Percentiles rank a stretch among this genome's conserved stretches.
These are phyloP conservation scores for Nyctibius bracteatus DNA, from an alignment of 2,113 vertebrate genomes.

Conservation along the genomic window DNA sequence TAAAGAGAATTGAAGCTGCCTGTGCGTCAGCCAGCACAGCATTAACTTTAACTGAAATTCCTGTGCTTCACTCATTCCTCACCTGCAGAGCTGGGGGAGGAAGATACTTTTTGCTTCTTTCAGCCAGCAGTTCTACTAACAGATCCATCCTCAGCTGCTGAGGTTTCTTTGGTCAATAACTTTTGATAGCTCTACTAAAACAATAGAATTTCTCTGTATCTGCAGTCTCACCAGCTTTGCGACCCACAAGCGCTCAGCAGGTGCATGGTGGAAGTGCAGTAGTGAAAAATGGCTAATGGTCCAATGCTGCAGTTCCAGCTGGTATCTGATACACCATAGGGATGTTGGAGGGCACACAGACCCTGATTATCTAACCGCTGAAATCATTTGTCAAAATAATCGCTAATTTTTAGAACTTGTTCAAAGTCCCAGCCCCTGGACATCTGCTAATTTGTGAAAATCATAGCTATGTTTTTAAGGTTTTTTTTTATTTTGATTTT, in stretches of 20 bases:
- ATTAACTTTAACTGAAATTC: conserved; percentile 55
- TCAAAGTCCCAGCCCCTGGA: background rate
- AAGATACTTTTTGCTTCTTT: background rate
- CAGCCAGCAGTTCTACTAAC: background rate
- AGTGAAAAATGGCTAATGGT: fast-evolving
- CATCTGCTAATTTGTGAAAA: background rate
- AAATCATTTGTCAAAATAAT: conserved; percentile 6
- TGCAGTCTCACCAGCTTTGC: background rate
- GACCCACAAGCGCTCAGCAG: fast-evolving
- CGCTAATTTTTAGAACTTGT: conserved; percentile 4
- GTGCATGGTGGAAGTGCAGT: fast-evolving
- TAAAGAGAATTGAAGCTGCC: conserved; percentile 70
- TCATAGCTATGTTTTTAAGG: background rate
- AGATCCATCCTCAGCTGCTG: background rate
- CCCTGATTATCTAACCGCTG: background rate
- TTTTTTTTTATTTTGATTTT: background rate
- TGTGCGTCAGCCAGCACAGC: conserved; percentile 36
- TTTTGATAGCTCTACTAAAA: background rate
- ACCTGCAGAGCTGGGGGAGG: background rate
- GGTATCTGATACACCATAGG: fast-evolving
- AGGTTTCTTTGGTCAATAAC: background rate
- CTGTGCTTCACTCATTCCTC: background rate
- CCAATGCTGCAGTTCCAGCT: fast-evolving
- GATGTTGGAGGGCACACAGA: background rate
- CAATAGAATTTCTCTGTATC: background rate